phyloP scores from a whole-genome alignment of 1,140 invertebrate species.

The Heliconius melpomene region DNA sequence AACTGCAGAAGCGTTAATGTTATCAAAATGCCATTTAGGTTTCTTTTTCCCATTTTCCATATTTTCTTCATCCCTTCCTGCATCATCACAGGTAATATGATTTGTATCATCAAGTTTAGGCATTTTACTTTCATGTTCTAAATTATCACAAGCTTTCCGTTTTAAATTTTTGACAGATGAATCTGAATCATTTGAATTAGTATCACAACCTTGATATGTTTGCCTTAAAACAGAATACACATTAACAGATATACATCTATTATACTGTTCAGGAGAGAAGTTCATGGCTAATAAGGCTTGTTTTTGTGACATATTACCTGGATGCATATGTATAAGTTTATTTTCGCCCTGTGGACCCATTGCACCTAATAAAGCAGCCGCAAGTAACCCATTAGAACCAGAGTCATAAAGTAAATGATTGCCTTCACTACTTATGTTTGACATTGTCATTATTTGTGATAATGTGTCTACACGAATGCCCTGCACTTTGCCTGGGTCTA shows the following conservation, averaged over 20 bases:
- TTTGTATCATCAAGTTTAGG: slow-evolving; percentile 47
- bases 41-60: slow-evolving; percentile 69
- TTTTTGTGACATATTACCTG: slow-evolving; percentile 89
- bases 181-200: slow-evolving; percentile 48
- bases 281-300: slow-evolving; percentile 90
- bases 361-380: slow-evolving; percentile 89
- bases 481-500: slow-evolving; percentile 89
- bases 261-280: slow-evolving; percentile 84
- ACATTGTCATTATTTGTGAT: slow-evolving; percentile 91
- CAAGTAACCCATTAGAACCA: slow-evolving; percentile 90
- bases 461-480: slow-evolving; percentile 92
- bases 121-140: slow-evolving; percentile 52
- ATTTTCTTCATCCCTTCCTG: slow-evolving; percentile 35
- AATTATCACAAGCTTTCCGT: slow-evolving; percentile 62
- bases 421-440: slow-evolving; percentile 89
- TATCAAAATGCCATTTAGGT: slow-evolving; percentile 85
- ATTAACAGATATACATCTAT: slow-evolving; percentile 86
- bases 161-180: slow-evolving; percentile 52
- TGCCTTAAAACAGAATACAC: slow-evolving; percentile 87
- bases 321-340: slow-evolving; percentile 88
- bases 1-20: slow-evolving; percentile 82
- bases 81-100: slow-evolving; percentile 34
- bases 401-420: slow-evolving; percentile 93
- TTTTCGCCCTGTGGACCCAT: slow-evolving; percentile 85
- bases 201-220: slow-evolving; percentile 82